A percentile compares a stretch with the other conserved stretches of the same genome.
Evolutionary conservation across 2,113 vertebrate genomes (phyloP).

Genomic region (Siniperca knerii): DNA sequence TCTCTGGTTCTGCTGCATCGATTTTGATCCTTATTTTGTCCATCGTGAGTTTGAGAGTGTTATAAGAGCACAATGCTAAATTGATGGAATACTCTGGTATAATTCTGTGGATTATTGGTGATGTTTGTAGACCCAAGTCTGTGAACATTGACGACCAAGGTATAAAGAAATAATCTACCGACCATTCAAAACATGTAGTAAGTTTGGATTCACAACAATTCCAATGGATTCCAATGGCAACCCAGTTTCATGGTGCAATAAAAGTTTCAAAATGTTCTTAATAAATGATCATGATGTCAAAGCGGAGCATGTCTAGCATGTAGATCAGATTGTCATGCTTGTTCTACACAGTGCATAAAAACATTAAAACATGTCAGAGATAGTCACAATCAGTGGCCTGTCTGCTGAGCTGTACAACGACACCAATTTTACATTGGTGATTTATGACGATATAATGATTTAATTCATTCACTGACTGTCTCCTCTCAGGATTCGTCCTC

Average conservation of each 20-base stretch:
- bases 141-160: neutral
- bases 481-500: constrained; percentile 92
- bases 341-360: neutral
- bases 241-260: neutral
- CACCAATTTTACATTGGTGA: neutral
- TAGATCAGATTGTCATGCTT: constrained; percentile 5
- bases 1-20: neutral
- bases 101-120: neutral
- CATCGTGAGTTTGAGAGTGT: neutral
- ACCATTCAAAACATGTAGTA: neutral
- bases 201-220: neutral
- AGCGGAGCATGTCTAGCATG: neutral
- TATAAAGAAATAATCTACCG: neutral
- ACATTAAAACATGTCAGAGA: neutral
- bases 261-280: neutral
- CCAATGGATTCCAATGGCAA: neutral
- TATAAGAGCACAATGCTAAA: neutral
- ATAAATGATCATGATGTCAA: neutral
- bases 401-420: neutral
- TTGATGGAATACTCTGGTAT: neutral
- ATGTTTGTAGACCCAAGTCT: neutral
- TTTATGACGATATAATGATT: neutral
- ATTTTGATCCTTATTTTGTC: too few species aligned
- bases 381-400: neutral
- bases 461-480: neutral